phyloP scores from a whole-genome alignment of 2,888 invertebrate species.

The Acanthoscelides obtectus region DNA sequence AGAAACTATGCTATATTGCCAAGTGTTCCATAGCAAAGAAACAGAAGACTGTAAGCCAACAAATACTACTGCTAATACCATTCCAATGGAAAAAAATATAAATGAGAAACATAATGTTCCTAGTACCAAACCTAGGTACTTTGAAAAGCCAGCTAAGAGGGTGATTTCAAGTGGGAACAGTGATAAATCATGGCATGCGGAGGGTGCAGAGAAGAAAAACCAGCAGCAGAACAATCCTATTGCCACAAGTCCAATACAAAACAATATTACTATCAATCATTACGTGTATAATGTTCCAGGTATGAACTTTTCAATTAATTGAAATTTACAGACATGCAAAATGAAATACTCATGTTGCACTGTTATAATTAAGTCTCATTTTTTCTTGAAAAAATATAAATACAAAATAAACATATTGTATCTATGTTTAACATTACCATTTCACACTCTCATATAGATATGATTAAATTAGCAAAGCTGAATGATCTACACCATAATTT shows the following conservation, averaged over 20 bases:
- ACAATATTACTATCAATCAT: background rate
- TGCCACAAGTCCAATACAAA: background rate
- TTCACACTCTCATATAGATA: too few relatives aligned
- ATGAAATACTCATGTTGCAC: too few relatives aligned
- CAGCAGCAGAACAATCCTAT: background rate
- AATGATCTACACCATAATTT: too few relatives aligned
- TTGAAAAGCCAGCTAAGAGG: background rate
- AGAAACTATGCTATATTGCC: background rate
- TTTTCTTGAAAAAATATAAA: too few relatives aligned
- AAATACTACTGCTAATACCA: background rate
- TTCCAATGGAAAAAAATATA: background rate
- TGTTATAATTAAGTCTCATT: too few relatives aligned
- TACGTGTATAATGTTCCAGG: background rate
- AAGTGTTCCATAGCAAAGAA: background rate
- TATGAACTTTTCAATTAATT: too few relatives aligned
- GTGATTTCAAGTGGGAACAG: background rate
- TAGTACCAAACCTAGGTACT: background rate
- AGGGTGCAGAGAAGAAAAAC: background rate
- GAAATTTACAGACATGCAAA: too few relatives aligned
- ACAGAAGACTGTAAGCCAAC: background rate
- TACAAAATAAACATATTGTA: too few relatives aligned
- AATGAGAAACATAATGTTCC: background rate
- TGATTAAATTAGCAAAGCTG: too few relatives aligned
- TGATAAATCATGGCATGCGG: background rate
- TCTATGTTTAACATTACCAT: too few relatives aligned